A percentile compares a stretch with the other conserved stretches of the same genome.
Evolutionary conservation across 1,140 invertebrate species (phyloP).

Genomic region (Dinoponera quadriceps): DNA sequence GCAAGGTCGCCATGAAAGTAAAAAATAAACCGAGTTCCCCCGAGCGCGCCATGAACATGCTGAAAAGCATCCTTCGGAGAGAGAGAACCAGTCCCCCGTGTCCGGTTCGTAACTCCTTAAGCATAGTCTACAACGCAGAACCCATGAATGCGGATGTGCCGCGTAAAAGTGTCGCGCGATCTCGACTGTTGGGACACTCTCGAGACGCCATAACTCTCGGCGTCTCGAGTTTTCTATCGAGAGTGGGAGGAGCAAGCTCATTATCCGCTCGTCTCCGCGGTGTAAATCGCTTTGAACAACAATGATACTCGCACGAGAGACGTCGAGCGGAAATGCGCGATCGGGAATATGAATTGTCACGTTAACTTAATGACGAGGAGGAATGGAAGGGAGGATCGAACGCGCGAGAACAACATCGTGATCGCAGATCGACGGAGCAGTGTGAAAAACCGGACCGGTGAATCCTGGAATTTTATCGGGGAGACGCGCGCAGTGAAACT

Average conservation of each 20-base stretch:
- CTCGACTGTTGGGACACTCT: neutral
- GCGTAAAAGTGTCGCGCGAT: constrained; percentile 23
- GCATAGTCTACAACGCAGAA: constrained; percentile 38
- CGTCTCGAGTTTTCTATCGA: no score
- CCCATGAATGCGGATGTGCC: constrained; percentile 3
- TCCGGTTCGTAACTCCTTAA: constrained; percentile 48
- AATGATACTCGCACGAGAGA: no score
- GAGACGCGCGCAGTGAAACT: neutral
- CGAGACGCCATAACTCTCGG: neutral
- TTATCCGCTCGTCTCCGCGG: no score
- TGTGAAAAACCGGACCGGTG: neutral
- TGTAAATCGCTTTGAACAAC: no score
- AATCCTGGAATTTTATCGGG: constrained; percentile 4
- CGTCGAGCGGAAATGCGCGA: no score
- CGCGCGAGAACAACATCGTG: neutral
- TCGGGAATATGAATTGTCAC: no score
- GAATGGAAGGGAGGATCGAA: no score
- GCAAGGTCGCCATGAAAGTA: constrained; percentile 78
- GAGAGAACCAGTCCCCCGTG: constrained; percentile 69
- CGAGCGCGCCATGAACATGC: constrained; percentile 13
- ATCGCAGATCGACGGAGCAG: neutral
- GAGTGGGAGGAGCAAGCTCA: no score
- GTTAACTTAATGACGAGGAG: no score
- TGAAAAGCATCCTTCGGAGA: constrained; percentile 69
- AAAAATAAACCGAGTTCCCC: constrained; percentile 75